Base-by-base conservation (phyloP, 2,113 vertebrate genomes). In the Cathartes aura region DNA sequence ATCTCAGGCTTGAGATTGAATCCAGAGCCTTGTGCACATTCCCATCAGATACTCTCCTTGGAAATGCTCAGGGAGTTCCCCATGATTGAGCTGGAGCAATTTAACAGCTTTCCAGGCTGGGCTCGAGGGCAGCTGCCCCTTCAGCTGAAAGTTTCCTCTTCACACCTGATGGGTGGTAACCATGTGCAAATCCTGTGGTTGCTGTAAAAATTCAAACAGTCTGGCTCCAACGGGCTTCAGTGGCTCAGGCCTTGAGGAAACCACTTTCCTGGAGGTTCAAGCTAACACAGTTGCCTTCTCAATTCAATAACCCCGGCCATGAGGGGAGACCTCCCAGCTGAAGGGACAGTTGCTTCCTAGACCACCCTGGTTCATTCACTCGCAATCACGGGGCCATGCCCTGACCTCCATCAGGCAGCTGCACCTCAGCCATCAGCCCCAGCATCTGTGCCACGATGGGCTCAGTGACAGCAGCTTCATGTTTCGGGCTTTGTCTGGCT, bases 371-470 rank as follows among this genome's bases (percentile, higher is more conserved):
- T 26, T 67, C 26, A 52, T 27, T 6, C 1, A 0, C 34, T 58
- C 1, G 0, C 30, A 73, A 8, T 20, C 2, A 83, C 2, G 0
- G 30, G 19, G 1, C 40, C 40, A 15, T 70, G 34, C 87, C 34
- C 55, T 36, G 40, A 75, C 10, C 4, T 52, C 70, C 66, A 26
- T 27, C 42, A 66, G 11, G 45, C 50, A 55, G 36, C 19, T 24
- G 23, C 50, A 40, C 18, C 36, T 79, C 42, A 20, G 24, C 36
- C 64, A 26, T 38, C 50, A 78, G 38, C 58, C 84, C 68, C 78
- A 81, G 21, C 32, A 85, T 32, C 79, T 7, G 1, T 34, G 36
- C 20, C 55, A 53, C 1, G 1, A 43, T 0, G 1, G 48, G 55
- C 55, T 70, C 63, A 73, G 50, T 0, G 6, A 66, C 40, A 92